Base-by-base conservation (phyloP, 2,888 invertebrate genomes). In the Clostera curtula region DNA sequence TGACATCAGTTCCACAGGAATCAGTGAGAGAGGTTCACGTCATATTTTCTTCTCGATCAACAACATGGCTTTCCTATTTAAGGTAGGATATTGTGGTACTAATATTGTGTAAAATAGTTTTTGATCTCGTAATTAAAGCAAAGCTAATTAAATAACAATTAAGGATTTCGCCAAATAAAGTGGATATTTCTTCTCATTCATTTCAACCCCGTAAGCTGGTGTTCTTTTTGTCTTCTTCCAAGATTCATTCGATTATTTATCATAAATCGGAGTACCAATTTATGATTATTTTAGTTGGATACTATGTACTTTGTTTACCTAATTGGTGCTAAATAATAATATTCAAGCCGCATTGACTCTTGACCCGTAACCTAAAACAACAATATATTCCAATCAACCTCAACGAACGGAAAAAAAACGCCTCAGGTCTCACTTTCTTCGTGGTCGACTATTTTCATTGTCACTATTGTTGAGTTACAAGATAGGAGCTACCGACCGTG, bases 1-100 rank as follows among this genome's bases (percentile, higher is more conserved):
- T 40, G 49, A 29, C 46, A 59, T 59, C 79, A 83, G 80, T 82
- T 47, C 62, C 49, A 41, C 50, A 51, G 61, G 69, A 54, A 62
- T 58, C 58, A 57, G 57, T 62, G 59, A 41, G 49, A 54, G 36
- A 47, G 44, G 14, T 9, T 15, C 15, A 43, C 42, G 46, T 55
- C 52, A 40, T 51, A 32, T 23, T 29, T 30, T 27, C 27, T 30
- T 31, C 31, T 29, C n/a, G n/a, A n/a, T 26, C 23, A 39, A 34
- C 39, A 56, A 62, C 59, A 83, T 83, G 82, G 76, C 71, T 47
- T 73, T 69, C 43, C 21, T 74, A 35, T 67, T 58, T 44, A 77
- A 79, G 82, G 82, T 82, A 79, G 25, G n/a, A n/a, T n/a, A n/a
- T n/a, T n/a, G n/a, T n/a, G n/a, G 9, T 14, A 10, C 10, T 1